phyloP scores from a whole-genome alignment of 92 coral and sea anemone genomes.

The Zoanthus sansibaricus region DNA sequence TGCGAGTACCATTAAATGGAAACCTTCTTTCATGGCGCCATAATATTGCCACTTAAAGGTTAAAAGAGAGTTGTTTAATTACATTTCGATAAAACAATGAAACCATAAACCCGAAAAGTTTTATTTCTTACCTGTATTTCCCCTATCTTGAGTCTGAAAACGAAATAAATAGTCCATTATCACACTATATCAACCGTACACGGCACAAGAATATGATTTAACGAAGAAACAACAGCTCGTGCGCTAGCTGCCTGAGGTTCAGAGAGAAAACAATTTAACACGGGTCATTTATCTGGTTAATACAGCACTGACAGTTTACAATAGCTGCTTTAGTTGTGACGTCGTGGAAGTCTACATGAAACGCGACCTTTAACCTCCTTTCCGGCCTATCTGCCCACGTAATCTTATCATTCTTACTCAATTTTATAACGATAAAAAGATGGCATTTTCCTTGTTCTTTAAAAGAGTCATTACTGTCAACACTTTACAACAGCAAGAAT shows the following conservation, averaged over 20 bases:
- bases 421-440: neutral
- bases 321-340: constrained; percentile 14
- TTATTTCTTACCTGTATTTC: constrained; percentile 40
- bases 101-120: neutral
- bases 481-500: too few relatives aligned
- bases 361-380: neutral
- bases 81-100: neutral
- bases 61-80: neutral
- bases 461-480: neutral
- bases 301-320: constrained; percentile 8
- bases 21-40: neutral
- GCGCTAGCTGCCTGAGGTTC: neutral
- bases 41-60: neutral
- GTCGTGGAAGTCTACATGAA: neutral
- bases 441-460: neutral
- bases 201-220: neutral
- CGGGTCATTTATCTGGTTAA: neutral
- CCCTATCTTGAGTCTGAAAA: constrained; percentile 69
- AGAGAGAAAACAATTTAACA: neutral
- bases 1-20: neutral
- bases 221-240: neutral
- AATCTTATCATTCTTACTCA: neutral
- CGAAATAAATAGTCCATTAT: constrained; percentile 29
- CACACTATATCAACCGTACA: neutral
- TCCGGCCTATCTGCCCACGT: neutral